Percentiles rank a stretch among this genome's conserved stretches.
Evolutionary conservation across 2,113 vertebrate genomes (phyloP).

Genomic region (Ranitomeya variabilis): DNA sequence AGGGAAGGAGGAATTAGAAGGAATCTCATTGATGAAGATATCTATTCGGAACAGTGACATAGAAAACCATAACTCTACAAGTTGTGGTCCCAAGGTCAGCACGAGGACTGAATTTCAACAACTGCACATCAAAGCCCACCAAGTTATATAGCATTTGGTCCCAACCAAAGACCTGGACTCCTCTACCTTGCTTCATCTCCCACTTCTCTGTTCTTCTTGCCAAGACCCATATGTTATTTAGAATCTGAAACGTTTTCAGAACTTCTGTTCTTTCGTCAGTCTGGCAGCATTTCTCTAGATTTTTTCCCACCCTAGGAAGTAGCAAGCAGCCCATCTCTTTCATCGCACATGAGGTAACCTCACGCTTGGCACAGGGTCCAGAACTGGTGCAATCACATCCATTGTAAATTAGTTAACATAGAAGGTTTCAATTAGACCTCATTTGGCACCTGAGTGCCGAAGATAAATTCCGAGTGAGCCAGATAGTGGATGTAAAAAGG

Average conservation of each 20-base stretch:
- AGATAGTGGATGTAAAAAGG: not conserved
- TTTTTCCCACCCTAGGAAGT: not conserved
- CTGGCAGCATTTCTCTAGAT: not conserved
- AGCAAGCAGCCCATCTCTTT: not conserved
- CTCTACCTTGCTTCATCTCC: not conserved
- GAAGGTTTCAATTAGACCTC: not conserved
- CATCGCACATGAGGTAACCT: not conserved
- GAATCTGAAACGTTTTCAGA: not conserved
- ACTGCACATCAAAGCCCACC: not conserved
- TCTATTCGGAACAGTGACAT: not conserved
- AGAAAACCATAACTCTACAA: not conserved
- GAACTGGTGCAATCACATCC: not conserved
- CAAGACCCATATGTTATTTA: not conserved
- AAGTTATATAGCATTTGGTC: not conserved
- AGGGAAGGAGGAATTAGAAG: not conserved
- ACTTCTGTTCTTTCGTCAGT: not conserved
- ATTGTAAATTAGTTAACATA: slow-evolving; percentile 14
- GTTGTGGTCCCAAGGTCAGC: not conserved
- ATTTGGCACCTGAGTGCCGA: not conserved
- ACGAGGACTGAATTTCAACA: not conserved
- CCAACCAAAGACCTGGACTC: not conserved
- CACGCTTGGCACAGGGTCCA: not conserved
- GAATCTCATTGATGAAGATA: not conserved
- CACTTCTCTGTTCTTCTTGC: not conserved
- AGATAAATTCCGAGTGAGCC: not conserved